A percentile compares a stretch with the other conserved stretches of the same genome.
phyloP scores from a whole-genome alignment of 2,888 invertebrate species.

The Drosophila falleni region DNA sequence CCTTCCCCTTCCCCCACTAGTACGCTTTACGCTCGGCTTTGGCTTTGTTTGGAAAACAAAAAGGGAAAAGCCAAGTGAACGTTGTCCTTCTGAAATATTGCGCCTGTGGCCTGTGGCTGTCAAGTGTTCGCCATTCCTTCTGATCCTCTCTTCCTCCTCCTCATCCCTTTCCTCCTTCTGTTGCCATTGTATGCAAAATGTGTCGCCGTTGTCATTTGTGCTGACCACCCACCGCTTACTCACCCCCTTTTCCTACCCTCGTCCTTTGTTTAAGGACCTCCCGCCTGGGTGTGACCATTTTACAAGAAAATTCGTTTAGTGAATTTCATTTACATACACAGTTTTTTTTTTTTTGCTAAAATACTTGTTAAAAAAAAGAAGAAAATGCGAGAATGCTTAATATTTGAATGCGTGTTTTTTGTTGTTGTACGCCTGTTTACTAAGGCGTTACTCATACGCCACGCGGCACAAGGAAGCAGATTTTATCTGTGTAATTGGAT shows the following conservation, averaged over 20 bases:
- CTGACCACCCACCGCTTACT: conserved; percentile 52
- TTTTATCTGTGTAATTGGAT: conserved; percentile 58
- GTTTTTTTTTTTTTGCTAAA: conserved; percentile 21
- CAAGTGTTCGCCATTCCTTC: conserved; percentile 54
- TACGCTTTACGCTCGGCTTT: neutral
- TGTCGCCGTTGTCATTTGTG: conserved; percentile 55
- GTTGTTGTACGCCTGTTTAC: conserved; percentile 31
- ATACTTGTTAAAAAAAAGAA: neutral
- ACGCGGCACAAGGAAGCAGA: conserved; percentile 48
- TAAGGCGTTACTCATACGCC: conserved; percentile 75
- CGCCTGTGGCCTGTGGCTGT: conserved; percentile 59
- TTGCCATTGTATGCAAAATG: conserved; percentile 60
- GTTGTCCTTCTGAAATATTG: conserved; percentile 57
- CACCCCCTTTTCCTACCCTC: neutral
- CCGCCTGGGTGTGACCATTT: conserved; percentile 63
- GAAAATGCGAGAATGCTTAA: conserved; percentile 20
- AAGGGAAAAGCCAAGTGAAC: conserved; percentile 68
- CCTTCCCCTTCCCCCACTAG: neutral
- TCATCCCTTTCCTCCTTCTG: neutral
- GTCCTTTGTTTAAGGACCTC: conserved; percentile 4
- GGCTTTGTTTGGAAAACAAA: conserved; percentile 65
- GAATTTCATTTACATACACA: conserved; percentile 59
- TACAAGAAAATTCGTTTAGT: conserved; percentile 77
- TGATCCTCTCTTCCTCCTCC: neutral
- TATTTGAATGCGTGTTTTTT: conserved; percentile 31